Evolutionary conservation across 30 jellyfish, hydroid and myxozoan genomes (phyloP), one percentile per base, ranked within the genome.

Genomic region (Pseudorhiza aurosa): DNA sequence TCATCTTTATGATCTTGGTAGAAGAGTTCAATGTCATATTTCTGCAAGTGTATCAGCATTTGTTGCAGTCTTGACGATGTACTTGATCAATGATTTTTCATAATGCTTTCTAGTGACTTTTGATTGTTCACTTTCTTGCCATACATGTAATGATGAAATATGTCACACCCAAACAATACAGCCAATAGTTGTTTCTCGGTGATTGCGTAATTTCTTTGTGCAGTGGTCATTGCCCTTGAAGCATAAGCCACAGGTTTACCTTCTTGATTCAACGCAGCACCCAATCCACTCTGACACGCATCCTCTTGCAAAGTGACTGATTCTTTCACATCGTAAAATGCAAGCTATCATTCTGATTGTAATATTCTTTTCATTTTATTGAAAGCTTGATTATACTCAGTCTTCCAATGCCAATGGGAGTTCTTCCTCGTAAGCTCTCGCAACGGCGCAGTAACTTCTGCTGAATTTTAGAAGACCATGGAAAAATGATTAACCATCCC

Each of bases 221-320:
- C 28, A 26, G 10, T 68, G 8, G 90, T 46, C 19, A 58, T 63
- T 62, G 90, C 63, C 29, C 90, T 59, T 33, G 85, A 82, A 30
- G 95, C 95, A 71, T 50, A 82, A 29, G 95, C 79, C 22, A 82
- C 36, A 39, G 95, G 95, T 18, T 55, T 47, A 8, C 72, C 64
- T 45, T 70, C 31, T 55, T 82, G 89, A 50, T 47, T 40, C 56
- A 82, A 1, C 14, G 65, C 79, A 30, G 95, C 95, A 30, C 88
- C 95, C 19, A 82, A 60, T 30, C 95, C 95, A 53, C 2, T 14
- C 39, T 77, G 70, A 24, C 63, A 57, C n/a, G 89, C 73, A 60
- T 78, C 86, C 25, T 47, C 40, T 36, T 53, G 67, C 24, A 53
- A 39, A 42, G 89, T 65, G 45, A 46, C 75, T 22, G 35, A 39